Evolutionary conservation across 2,888 invertebrate genomes (phyloP), one percentile per base, ranked within the genome.

Genomic region (Frankliniella fusca): DNA sequence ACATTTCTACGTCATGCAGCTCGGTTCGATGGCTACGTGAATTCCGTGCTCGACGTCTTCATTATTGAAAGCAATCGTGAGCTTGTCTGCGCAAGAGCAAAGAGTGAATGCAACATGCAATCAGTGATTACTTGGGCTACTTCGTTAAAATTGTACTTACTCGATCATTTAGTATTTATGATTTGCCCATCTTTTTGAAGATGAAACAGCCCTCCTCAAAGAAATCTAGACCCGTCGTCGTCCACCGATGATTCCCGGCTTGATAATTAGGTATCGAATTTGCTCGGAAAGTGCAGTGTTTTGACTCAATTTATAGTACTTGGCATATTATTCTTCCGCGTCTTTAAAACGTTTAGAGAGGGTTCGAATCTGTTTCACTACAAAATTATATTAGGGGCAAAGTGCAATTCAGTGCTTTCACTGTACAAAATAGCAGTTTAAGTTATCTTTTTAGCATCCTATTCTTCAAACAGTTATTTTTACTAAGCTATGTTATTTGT

Each of bases 41-140:
- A 27, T 76, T 76, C 70, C 70, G 70, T 76, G 70, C 70, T 76
- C 9, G 70, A 76, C 70, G 70, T 76, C 27, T 27, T 76, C 70
- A 23, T 76, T 76, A 27, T 12, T 27, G 70, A 76, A 76, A 76
- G 70, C 70, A 23, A 76, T 76, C 70, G 70, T 76, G 70, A 76
- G 70, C 70, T 76, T 76, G 70, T 76, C 70, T 76, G 70, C 70
- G 70, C 70, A 76, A 54, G 70, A 76, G 70, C 70, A 76, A 76
- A 76, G 70, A 76, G 70, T 76, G 70, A 76, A 76, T 76, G 70
- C 70, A 76, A 76, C 70, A 76, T 76, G 70, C 70, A 76, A 23
- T 76, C 70, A 76, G 70, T 76, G 70, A 76, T 76, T 76, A 76
- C 70, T 76, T 76, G 70, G 70, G 70, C 70, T 76, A 76, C 70